Evolutionary conservation across 37 sponge, comb jelly and placozoan species (phyloP), one percentile per base, ranked within the genome.

Genomic region (Spongia lamella): DNA sequence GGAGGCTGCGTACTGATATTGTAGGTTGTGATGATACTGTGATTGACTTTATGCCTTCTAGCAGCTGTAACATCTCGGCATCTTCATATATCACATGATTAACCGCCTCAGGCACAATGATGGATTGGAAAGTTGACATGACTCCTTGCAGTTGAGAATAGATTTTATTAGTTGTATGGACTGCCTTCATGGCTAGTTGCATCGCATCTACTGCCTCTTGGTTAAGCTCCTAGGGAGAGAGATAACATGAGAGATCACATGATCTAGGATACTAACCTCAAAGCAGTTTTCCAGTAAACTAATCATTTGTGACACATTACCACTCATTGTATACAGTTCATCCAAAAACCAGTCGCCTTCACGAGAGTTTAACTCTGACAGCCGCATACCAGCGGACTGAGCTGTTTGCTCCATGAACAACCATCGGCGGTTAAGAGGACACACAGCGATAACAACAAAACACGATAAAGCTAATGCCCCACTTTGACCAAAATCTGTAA

Each of bases 281-380:
- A 83, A 25, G 43, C 91, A 86, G 61, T 69, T 69, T 55, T 90
- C 83, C 57, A 90, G 55, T 54, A 81, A 76, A 1, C 59, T 51
- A 17, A 83, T 50, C 79, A 94, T 83, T 65, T 94, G 95, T 3
- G 81, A 81, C 58, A 90, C 95, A 63, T 90, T 94, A 0, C 90
- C 85, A 81, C 95, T 87, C 91, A 94, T 94, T 27, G 95, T 97
- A 61, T 83, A 89, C 30, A 97, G 87, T 79, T 97, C 97, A 49
- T 97, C 97, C 69, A 97, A 72, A 71, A 97, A 97, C 94, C 94
- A 97, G 76, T 97, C 94, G 11, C 97, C 97, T 40, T 94, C 88
- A 21, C 77, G 55, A 0, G 95, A 94, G 26, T 82, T 90, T 21
- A 94, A 77, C 56, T 94, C 95, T 38, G 81, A 77, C 51, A 94